Percentiles rank a stretch among this genome's conserved stretches.
phyloP scores from a whole-genome alignment of 2,888 invertebrate genomes.

The Drosophila borealis region DNA sequence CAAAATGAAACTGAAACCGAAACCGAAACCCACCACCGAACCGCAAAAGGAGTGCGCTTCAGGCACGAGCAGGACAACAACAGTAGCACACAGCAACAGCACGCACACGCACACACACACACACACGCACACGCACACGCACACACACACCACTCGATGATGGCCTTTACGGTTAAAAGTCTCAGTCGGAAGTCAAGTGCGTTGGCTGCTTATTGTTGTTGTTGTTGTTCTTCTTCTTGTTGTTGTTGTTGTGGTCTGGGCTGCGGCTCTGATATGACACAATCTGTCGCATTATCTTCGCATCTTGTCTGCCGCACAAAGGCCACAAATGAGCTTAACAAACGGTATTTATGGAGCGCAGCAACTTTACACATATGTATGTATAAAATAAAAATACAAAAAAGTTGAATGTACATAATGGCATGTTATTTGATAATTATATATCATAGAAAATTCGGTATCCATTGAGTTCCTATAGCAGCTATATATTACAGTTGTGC shows the following conservation, averaged over 20 bases:
- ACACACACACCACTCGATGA: constrained; percentile 42
- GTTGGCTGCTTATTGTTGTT: constrained; percentile 23
- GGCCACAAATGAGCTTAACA: constrained; percentile 23
- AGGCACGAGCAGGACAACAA: constrained; percentile 43
- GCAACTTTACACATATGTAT: neutral
- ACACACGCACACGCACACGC: constrained; percentile 39
- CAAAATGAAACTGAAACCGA: constrained; percentile 57
- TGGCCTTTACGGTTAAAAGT: constrained; percentile 18
- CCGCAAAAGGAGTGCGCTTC: neutral
- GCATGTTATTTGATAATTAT: too few relatives aligned
- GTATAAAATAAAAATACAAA: neutral
- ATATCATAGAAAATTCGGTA: neutral
- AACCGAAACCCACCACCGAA: constrained; percentile 55
- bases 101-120: constrained; percentile 12
- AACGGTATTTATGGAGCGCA: neutral
- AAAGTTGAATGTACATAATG: too few relatives aligned
- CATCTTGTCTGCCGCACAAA: constrained; percentile 17
- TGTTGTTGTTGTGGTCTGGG: constrained; percentile 30
- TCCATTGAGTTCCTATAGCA: neutral
- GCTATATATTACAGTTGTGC: too few relatives aligned
- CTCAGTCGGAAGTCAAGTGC: constrained; percentile 80
- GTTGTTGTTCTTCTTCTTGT: constrained; percentile 20
- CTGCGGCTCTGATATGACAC: constrained; percentile 19
- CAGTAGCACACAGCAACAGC: constrained; percentile 23
- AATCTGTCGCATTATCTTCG: constrained; percentile 40